Conservation (phyloP, 35 echinoderm and acorn worm genomes). For the Apostichopus californicus region DNA sequence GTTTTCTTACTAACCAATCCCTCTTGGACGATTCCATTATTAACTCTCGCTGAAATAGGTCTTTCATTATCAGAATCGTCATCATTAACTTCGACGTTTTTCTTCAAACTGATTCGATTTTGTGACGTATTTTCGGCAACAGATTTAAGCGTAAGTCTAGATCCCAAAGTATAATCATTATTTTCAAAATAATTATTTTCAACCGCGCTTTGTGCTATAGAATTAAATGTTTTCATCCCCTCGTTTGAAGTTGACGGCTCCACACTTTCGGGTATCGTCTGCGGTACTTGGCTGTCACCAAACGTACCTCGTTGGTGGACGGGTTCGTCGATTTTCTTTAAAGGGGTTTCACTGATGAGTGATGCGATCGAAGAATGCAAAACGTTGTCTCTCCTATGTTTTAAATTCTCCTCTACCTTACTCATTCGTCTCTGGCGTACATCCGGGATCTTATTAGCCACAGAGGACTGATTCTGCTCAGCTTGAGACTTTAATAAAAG, state of each 20-base stretch:
- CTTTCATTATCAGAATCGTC: conserved; percentile 63
- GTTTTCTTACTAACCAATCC: not conserved
- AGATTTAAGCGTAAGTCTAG: not conserved
- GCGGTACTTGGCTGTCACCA: not conserved
- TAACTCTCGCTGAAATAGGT: conserved; percentile 17
- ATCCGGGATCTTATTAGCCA: conserved; percentile 5
- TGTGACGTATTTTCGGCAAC: not conserved
- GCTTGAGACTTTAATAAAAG: not conserved
- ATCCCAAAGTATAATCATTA: not conserved
- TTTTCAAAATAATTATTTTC: not conserved
- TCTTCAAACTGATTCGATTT: conserved; percentile 19
- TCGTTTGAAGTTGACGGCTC: not conserved
- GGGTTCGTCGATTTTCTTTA: not conserved
- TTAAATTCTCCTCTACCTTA: not conserved
- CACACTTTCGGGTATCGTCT: conserved; percentile 10
- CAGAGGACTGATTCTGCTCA: not conserved
- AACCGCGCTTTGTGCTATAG: not conserved
- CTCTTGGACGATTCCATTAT: conserved; percentile 6
- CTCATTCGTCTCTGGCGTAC: conserved; percentile 1
- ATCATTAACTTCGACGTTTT: conserved; percentile 54
- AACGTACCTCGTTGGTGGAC: not conserved
- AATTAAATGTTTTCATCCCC: not conserved
- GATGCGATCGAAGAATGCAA: not conserved
- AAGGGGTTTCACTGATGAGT: not conserved
- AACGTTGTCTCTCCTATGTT: not conserved